These are phyloP conservation scores for Indri indri DNA, from an alignment of 2,113 vertebrate species.

Conservation along the genomic window DNA sequence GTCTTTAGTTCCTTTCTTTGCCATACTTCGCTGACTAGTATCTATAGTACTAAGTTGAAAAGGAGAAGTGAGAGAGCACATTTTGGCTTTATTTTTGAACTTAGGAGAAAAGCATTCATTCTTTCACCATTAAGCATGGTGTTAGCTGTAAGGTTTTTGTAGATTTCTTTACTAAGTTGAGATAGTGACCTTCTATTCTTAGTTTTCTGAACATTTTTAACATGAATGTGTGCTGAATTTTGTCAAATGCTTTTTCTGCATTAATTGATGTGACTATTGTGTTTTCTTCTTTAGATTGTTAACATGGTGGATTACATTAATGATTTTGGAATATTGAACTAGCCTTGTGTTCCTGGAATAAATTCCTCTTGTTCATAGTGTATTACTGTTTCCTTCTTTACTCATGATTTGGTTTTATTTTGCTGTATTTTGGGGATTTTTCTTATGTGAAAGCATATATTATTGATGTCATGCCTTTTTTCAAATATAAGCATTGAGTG, in stretches of 20 bases:
- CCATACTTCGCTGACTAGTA: too few relatives aligned
- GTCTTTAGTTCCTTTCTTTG: too few relatives aligned
- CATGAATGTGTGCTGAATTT: not conserved
- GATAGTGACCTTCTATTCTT: not conserved
- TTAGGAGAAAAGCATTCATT: not conserved
- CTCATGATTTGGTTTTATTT: not conserved
- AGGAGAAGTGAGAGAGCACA: too few relatives aligned
- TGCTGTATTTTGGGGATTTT: not conserved
- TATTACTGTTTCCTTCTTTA: not conserved
- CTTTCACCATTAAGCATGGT: not conserved
- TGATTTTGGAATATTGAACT: not conserved
- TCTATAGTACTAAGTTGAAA: too few relatives aligned
- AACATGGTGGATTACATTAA: not conserved
- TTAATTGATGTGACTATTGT: not conserved
- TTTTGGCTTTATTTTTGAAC: too few relatives aligned
- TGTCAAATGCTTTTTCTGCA: not conserved
- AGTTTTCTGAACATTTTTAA: not conserved
- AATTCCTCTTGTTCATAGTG: not conserved
- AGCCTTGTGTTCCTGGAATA: not conserved
- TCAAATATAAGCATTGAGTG: not conserved
- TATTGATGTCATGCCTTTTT: not conserved
- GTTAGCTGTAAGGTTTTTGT: not conserved
- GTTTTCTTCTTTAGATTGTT: not conserved
- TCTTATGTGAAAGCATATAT: not conserved
- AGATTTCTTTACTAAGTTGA: not conserved